phyloP scores from a whole-genome alignment of 2,888 invertebrate species.

The Augiades crinisus region DNA sequence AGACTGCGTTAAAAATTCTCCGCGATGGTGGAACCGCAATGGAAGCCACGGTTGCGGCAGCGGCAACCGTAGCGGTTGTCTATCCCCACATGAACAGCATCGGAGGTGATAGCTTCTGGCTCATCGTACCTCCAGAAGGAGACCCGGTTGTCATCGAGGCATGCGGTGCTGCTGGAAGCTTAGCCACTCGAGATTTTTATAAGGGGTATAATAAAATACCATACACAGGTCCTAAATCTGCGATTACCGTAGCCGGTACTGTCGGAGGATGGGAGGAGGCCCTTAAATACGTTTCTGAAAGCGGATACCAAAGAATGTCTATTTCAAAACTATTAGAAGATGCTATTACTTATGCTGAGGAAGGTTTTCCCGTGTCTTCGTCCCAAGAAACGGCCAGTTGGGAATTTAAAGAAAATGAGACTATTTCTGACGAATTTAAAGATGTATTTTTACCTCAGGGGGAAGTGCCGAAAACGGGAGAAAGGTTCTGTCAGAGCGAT shows the following conservation, averaged over 20 bases:
- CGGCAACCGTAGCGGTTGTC: constrained; percentile 66
- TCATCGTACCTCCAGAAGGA: constrained; percentile 62
- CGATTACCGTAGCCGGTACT: constrained; percentile 65
- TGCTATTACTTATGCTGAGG: constrained; percentile 63
- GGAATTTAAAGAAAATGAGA: constrained; percentile 21
- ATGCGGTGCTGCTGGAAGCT: constrained; percentile 61
- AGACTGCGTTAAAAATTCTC: constrained; percentile 60
- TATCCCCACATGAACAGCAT: constrained; percentile 72
- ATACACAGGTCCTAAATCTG: constrained; percentile 55
- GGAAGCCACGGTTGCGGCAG: constrained; percentile 68
- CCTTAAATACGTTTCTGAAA: constrained; percentile 60
- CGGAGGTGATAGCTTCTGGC: constrained; percentile 71
- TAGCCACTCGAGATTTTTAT: constrained; percentile 55
- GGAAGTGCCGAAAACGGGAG: constrained; percentile 48
- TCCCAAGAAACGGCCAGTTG: constrained; percentile 36
- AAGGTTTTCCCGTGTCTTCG: constrained; percentile 57
- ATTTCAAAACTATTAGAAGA: constrained; percentile 53
- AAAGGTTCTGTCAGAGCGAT: constrained; percentile 53
- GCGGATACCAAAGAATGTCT: constrained; percentile 56
- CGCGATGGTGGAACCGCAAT: constrained; percentile 69
- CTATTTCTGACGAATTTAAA: constrained; percentile 42
- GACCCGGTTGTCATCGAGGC: constrained; percentile 67
- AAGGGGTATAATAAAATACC: constrained; percentile 51
- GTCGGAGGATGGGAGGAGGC: constrained; percentile 71
- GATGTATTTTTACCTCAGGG: constrained; percentile 50